Evolutionary conservation across 1,140 invertebrate species (phyloP), one percentile per base, ranked within the genome.

Genomic region (Megalopta genalis): DNA sequence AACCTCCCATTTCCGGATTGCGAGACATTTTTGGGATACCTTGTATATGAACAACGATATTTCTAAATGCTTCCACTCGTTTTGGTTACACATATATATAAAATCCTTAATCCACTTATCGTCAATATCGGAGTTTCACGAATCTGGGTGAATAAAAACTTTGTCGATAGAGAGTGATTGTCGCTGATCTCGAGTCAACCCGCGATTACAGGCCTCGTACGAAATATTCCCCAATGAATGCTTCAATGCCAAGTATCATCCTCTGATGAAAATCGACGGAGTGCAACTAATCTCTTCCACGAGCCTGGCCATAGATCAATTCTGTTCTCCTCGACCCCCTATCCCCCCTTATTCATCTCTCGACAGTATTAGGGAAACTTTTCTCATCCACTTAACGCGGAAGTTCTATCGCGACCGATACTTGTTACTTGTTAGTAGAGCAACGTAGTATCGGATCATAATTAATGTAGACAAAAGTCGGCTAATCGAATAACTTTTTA

Each of bases 341-440:
- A 42, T 25, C 0, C 25, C 27, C 39, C 62, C 52, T 81, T 57
- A 18, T 72, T 49, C 78, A 66, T 27, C 77, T 71, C 46, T 42
- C 37, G 80, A 54, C 64, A 52, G 69, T 85, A 85, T 86, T 86
- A 86, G 75, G 52, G 70, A 86, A 86, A 86, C 84, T 86, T 86
- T 86, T 82, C 84, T 85, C 84, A 86, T 86, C 83, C 84, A 86
- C 83, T 86, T 86, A 86, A 86, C 80, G 67, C 75, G 32, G 62
- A 79, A 86, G 82, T 85, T 81, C 73, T 67, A 77, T 77, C 80
- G 67, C 77, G 46, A 52, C 72, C 23, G 82, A 62, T 80, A 84
- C 83, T 80, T 75, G 39, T 57, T 66, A 57, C 66, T 75, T 27
- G 77, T 84, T 80, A 79, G 52, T 25, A 57, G 52, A 73, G 72